Evolutionary conservation across 2,888 invertebrate genomes (phyloP).

Genomic region (Plagodis dolabraria): DNA sequence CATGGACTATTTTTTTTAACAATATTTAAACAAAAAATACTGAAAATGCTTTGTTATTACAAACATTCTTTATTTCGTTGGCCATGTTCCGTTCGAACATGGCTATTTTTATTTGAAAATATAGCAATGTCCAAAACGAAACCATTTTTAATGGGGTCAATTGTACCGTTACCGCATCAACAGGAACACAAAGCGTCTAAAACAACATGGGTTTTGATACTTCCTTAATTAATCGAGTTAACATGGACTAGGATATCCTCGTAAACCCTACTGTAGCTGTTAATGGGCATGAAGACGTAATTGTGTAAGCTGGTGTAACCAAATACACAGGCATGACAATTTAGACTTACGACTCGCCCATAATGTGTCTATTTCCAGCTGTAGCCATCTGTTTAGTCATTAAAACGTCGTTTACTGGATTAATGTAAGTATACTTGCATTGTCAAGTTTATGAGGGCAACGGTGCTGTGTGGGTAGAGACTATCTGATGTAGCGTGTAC

Average conservation of each 20-base stretch:
- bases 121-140: no score
- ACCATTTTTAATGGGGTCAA: no score
- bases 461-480: conserved; percentile 55
- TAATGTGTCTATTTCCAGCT: conserved; percentile 2
- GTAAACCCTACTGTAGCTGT: background rate
- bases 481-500: conserved; percentile 43
- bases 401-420: conserved; percentile 59
- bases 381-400: conserved; percentile 45
- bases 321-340: background rate
- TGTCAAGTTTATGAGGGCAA: conserved; percentile 73
- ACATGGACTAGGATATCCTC: conserved; percentile 9
- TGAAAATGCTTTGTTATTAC: no score
- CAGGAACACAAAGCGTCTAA: background rate
- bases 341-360: background rate
- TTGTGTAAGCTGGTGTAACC: background rate
- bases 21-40: no score
- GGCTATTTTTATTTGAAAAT: no score
- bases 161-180: background rate
- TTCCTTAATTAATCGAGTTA: conserved; percentile 15
- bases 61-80: no score
- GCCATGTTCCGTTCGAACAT: no score
- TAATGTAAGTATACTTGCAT: conserved; percentile 58
- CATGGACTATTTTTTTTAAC: no score
- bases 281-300: background rate
- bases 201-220: background rate